Evolutionary conservation across 1,140 invertebrate species (phyloP).

Genomic region (Marisa cornuarietis): DNA sequence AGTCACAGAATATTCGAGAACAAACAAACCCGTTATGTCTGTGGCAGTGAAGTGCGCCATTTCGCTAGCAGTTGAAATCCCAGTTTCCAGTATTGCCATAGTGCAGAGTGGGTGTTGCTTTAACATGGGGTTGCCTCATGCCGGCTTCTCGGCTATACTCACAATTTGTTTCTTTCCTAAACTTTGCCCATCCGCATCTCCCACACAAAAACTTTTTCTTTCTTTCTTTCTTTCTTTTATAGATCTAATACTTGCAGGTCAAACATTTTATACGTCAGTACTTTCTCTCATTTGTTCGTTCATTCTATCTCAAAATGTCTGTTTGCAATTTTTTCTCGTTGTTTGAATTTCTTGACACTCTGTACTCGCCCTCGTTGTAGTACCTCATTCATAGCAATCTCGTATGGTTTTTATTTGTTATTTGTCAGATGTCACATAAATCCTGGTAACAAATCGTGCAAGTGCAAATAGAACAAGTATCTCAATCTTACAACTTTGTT

Average conservation of each 20-base stretch:
- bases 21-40: no score
- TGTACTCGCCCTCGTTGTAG: not conserved
- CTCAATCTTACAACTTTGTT: not conserved
- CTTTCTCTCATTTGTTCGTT: not conserved
- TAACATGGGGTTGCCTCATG: no score
- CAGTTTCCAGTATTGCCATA: no score
- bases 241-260: not conserved
- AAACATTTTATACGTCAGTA: not conserved
- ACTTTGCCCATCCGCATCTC: not conserved
- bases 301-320: not conserved
- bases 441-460: no score
- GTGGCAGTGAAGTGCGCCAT: no score
- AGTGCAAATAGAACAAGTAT: no score
- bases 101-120: no score
- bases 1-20: no score
- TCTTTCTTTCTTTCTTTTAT: slow-evolving; percentile 5
- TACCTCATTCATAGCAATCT: no score
- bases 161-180: not conserved
- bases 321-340: not conserved
- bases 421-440: not conserved
- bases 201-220: not conserved
- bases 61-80: no score
- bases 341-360: not conserved
- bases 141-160: not conserved
- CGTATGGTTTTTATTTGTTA: not conserved